Conservation (phyloP, 2,888 invertebrate genomes). For the Notocelia uddmanniana region DNA sequence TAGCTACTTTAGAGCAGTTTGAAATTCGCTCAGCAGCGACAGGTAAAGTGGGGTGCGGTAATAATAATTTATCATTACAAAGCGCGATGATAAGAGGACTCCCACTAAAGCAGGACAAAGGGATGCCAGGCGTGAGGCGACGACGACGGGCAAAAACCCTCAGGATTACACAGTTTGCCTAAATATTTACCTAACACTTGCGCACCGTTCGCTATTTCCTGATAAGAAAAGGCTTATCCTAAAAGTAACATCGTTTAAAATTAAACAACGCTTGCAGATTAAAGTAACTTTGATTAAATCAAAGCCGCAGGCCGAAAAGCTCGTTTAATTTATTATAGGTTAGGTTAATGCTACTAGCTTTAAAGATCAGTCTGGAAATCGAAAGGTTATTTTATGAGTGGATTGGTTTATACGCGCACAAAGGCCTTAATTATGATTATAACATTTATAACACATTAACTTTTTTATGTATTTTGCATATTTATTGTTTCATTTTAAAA, state of each 20-base stretch:
- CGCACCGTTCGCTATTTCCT: constrained; percentile 47
- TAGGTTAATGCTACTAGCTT: constrained; percentile 1
- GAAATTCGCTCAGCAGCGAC: constrained; percentile 42
- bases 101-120: constrained; percentile 67
- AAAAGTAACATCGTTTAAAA: constrained; percentile 15
- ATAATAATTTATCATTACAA: constrained; percentile 75
- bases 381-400: not conserved
- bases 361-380: not conserved
- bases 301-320: not conserved
- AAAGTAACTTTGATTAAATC: constrained; percentile 25
- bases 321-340: constrained; percentile 2
- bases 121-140: constrained; percentile 57
- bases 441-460: not conserved
- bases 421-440: too few relatives aligned
- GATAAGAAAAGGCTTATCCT: constrained; percentile 34
- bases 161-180: constrained; percentile 73
- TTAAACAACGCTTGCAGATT: constrained; percentile 21
- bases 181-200: constrained; percentile 76
- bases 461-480: not conserved
- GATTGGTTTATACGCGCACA: not conserved
- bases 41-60: constrained; percentile 48
- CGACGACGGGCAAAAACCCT: constrained; percentile 66
- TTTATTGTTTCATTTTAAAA: too few relatives aligned
- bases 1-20: constrained; percentile 45
- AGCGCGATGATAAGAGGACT: constrained; percentile 71